Evolutionary conservation across 2,888 invertebrate species (phyloP), one percentile per base, ranked within the genome.

Genomic region (Pediacus dermestoides): DNA sequence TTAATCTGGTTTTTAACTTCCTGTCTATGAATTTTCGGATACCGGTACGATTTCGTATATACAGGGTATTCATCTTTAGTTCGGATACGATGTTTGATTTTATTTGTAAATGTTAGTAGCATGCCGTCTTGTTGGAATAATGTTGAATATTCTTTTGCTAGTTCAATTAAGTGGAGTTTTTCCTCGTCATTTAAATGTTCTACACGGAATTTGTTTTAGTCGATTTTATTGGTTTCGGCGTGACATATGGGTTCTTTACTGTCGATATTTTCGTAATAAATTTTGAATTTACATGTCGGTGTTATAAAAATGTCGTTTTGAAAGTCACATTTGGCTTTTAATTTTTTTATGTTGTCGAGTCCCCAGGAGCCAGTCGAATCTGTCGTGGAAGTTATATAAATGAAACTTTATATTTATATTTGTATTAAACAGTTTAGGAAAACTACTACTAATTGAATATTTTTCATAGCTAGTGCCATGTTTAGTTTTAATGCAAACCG

Each of bases 21-120:
- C 18, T 42, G 27, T 40, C 46, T 49, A 30, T 57, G 51, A 3
- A 53, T 35, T 10, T 48, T 27, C 2, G 57, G 54, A 12, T 53
- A 49, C 16, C 52, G 16, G 46, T 51, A 37, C 16, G 48, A 37
- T 37, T 51, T 52, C 2, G 50, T 36, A 27, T 11, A 28, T 6
- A 39, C 23, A 1, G 42, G 39, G n/a, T 43, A 40, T 18, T 56
- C 47, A 25, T 60, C 48, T 26, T 37, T 47, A 4, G 55, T 57
- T 36, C 44, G 10, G n/a, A 57, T 62, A 16, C 31, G 4, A 22
- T 60, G 60, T 45, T 59, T 55, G 3, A 60, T 42, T 34, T 50
- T 12, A 22, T 47, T 54, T 1, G 55, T 53, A 31, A 54, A 58
- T 1, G 53, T 46, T 21, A 61, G 37, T 4, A 34, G 23, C 12